A percentile compares a stretch with the other conserved stretches of the same genome.
Evolutionary conservation across 1,140 invertebrate species (phyloP).

Genomic region (Leptinotarsa defecta): DNA sequence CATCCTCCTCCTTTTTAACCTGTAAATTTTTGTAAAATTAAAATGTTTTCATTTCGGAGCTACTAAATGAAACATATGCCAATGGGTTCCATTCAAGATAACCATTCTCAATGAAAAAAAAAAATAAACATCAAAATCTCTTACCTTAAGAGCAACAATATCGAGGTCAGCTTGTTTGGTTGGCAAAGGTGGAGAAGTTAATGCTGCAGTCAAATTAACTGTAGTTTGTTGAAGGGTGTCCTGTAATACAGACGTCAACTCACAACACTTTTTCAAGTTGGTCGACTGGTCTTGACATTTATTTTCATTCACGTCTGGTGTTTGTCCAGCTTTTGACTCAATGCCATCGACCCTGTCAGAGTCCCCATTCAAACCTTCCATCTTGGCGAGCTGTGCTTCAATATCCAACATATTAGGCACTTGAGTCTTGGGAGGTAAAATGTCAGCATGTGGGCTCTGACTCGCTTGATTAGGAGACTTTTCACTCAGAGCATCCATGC

Average conservation of each 20-base stretch:
- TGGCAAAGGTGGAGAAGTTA: constrained; percentile 22
- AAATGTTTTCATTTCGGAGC: neutral
- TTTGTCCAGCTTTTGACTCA: neutral
- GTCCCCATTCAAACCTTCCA: constrained; percentile 62
- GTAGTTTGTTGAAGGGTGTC: constrained; percentile 45
- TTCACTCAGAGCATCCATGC: constrained; percentile 89
- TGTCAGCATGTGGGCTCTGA: constrained; percentile 61
- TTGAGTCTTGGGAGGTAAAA: constrained; percentile 51
- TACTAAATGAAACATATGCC: no score
- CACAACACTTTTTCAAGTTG: constrained; percentile 49
- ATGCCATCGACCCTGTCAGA: constrained; percentile 20
- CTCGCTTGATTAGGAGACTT: constrained; percentile 75
- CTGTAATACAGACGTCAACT: constrained; percentile 48
- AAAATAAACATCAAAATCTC: neutral
- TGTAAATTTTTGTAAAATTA: constrained; percentile 7
- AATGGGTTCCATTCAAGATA: no score
- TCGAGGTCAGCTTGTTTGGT: constrained; percentile 36
- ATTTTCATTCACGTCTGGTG: constrained; percentile 55
- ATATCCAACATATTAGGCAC: constrained; percentile 66
- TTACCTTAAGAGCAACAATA: constrained; percentile 35
- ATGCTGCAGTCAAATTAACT: constrained; percentile 26
- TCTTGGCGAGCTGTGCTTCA: constrained; percentile 68
- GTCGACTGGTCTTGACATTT: constrained; percentile 46
- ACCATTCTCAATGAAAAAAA: neutral
- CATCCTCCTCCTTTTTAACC: constrained; percentile 29